phyloP scores from a whole-genome alignment of 2,113 vertebrate genomes.

The Pygoscelis adeliae region DNA sequence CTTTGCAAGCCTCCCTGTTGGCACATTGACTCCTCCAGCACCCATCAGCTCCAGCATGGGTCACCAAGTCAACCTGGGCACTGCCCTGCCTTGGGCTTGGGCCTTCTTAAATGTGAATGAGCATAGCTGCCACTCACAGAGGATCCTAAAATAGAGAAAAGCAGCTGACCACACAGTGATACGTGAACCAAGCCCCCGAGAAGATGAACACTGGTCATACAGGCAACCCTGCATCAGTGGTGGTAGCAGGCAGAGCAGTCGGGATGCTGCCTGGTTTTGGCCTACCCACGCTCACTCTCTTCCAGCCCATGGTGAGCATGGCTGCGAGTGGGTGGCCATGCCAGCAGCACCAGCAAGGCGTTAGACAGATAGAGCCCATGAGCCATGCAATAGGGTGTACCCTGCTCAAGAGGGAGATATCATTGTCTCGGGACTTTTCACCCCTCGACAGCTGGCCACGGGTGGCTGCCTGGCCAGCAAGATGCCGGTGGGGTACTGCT shows the following conservation, averaged over 20 bases:
- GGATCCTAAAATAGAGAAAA: not conserved
- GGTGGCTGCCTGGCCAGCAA: not conserved
- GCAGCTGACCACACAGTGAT: not conserved
- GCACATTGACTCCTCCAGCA: not conserved
- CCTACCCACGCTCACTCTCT: not conserved
- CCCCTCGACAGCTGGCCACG: not conserved
- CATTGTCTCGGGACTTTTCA: not conserved
- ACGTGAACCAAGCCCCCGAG: rapidly evolving
- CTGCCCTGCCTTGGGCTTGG: not conserved
- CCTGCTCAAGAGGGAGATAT: not conserved
- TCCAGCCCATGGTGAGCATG: not conserved
- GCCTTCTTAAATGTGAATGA: not conserved
- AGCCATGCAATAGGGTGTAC: not conserved
- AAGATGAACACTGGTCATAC: rapidly evolving
- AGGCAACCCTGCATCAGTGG: not conserved
- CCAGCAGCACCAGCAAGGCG: not conserved
- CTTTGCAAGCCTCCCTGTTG: not conserved
- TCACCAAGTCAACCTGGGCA: not conserved
- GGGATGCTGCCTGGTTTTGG: not conserved
- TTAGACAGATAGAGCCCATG: not conserved
- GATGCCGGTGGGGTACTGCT: not conserved
- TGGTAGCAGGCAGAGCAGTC: rapidly evolving
- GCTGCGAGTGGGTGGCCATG: not conserved
- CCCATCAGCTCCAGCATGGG: not conserved
- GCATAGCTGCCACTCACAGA: not conserved